phyloP scores from a whole-genome alignment of 2,797 vertebrate genomes.

The Anas bernieri region DNA sequence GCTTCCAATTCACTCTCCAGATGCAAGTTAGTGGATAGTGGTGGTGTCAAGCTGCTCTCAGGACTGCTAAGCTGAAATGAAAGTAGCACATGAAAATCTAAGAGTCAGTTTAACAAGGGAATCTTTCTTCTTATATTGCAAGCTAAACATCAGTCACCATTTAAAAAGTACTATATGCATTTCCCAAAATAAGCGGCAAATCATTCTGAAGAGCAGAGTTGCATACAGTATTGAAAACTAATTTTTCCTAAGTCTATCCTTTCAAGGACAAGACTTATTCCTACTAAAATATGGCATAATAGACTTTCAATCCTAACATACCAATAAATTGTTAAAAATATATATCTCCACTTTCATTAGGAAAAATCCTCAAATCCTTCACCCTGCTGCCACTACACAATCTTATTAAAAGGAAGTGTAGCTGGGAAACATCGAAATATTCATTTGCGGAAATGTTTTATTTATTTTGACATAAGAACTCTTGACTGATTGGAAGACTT shows the following conservation, averaged over 20 bases:
- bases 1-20: slow-evolving; percentile 84
- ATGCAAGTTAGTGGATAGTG: slow-evolving; percentile 84
- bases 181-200: neutral
- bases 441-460: neutral
- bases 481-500: neutral
- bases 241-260: neutral
- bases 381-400: neutral
- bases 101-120: neutral
- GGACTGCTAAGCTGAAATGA: slow-evolving; percentile 92
- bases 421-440: neutral
- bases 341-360: neutral
- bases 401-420: neutral
- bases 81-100: neutral
- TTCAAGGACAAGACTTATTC: neutral
- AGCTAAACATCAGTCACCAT: neutral
- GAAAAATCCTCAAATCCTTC: neutral
- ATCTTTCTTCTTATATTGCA: neutral
- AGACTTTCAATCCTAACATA: neutral
- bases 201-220: neutral
- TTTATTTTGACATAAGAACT: neutral
- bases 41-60: slow-evolving; percentile 89
- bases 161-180: neutral
- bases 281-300: rapidly evolving
- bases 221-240: neutral
- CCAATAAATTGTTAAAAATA: neutral